Conservation (phyloP, 1,140 invertebrate species). For the Cylas formicarius region DNA sequence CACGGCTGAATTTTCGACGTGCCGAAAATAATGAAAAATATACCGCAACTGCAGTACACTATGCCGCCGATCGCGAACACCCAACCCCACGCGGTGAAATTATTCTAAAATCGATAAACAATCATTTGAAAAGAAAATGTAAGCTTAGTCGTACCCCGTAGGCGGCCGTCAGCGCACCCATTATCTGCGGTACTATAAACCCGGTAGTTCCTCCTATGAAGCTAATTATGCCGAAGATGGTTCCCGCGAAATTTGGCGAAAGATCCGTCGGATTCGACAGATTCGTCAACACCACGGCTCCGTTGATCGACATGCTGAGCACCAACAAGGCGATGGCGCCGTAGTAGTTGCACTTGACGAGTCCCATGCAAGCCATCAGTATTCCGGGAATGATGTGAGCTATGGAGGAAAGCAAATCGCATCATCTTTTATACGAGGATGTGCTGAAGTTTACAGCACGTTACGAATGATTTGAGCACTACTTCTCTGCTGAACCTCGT, state of each 20-base stretch:
- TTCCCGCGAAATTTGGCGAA: slow-evolving; percentile 71
- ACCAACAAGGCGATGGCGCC: slow-evolving; percentile 61
- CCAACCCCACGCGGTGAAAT: slow-evolving; percentile 50
- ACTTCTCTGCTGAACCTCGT: slow-evolving; percentile 48
- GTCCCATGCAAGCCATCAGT: slow-evolving; percentile 56
- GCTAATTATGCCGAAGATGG: slow-evolving; percentile 66
- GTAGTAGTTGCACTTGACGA: slow-evolving; percentile 57
- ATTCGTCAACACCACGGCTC: slow-evolving; percentile 73
- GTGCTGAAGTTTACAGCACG: slow-evolving; percentile 51
- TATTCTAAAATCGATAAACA: slow-evolving; percentile 45
- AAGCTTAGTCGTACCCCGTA: slow-evolving; percentile 46
- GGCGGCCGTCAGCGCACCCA: slow-evolving; percentile 58
- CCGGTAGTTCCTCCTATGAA: slow-evolving; percentile 67
- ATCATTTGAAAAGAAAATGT: slow-evolving; percentile 3
- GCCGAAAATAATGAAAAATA: slow-evolving; percentile 48
- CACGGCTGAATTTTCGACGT: slow-evolving; percentile 43
- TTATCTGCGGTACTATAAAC: slow-evolving; percentile 58
- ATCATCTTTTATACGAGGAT: neutral
- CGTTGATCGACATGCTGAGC: slow-evolving; percentile 70
- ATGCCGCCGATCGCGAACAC: slow-evolving; percentile 52
- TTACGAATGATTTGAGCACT: slow-evolving; percentile 63
- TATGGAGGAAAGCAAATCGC: slow-evolving; percentile 36
- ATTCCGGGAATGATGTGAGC: slow-evolving; percentile 63
- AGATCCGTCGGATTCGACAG: slow-evolving; percentile 78
- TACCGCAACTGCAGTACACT: slow-evolving; percentile 46